These are phyloP conservation scores for Heliconius himera DNA, from an alignment of 1,140 invertebrate genomes.

Conservation along the genomic window DNA sequence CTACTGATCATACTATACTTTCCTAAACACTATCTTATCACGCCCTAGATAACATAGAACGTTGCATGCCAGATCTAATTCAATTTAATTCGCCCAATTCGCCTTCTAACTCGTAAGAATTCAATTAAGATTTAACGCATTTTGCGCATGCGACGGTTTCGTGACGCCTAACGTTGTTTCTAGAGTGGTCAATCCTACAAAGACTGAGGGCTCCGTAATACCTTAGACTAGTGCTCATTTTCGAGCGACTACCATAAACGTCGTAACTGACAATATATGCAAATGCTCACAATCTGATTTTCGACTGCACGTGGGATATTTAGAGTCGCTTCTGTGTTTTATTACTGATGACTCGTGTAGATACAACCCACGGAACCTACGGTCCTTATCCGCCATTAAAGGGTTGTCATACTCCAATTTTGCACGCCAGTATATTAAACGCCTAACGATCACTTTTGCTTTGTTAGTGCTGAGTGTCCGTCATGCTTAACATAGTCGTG, in stretches of 20 bases:
- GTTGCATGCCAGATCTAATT: conserved; percentile 75
- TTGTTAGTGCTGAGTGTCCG: conserved; percentile 10
- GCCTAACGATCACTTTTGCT: conserved; percentile 28
- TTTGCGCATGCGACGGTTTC: conserved; percentile 55
- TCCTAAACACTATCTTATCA: conserved; percentile 35
- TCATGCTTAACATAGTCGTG: conserved; percentile 20
- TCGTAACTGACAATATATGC: conserved; percentile 67
- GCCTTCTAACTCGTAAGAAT: conserved; percentile 71
- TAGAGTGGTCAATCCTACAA: conserved; percentile 25
- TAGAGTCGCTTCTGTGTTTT: conserved; percentile 66
- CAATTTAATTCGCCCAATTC: conserved; percentile 64
- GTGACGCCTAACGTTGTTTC: conserved; percentile 47
- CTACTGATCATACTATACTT: conserved; percentile 30
- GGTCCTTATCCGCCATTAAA: conserved; percentile 54
- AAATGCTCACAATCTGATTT: conserved; percentile 68
- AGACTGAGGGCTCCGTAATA: conserved; percentile 15
- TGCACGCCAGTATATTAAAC: conserved; percentile 39
- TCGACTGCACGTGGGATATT: conserved; percentile 63
- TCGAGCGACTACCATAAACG: conserved; percentile 17
- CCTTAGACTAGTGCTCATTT: conserved; percentile 37
- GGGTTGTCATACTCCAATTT: conserved; percentile 53
- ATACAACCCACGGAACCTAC: conserved; percentile 70
- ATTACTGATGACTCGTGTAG: conserved; percentile 65
- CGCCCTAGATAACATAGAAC: conserved; percentile 48
- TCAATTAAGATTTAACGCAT: conserved; percentile 75